phyloP scores from a whole-genome alignment of 2,888 invertebrate genomes.

The Phragmatobia fuliginosa region DNA sequence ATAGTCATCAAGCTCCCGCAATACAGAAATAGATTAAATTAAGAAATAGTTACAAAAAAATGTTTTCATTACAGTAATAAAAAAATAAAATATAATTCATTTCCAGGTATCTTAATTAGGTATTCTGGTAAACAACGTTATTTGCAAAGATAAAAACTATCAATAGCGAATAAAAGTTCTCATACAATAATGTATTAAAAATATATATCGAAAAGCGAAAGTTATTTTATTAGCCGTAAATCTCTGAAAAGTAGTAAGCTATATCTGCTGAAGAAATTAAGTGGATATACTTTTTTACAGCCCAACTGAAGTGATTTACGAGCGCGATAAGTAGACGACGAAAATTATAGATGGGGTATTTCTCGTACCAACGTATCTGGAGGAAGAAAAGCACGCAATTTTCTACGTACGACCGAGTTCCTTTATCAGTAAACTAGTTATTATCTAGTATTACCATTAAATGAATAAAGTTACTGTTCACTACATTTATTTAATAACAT shows the following conservation, averaged over 20 bases:
- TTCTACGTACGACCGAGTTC: not conserved
- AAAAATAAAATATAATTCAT: not conserved
- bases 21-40: too few species aligned
- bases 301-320: conserved; percentile 46
- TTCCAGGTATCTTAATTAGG: conserved; percentile 1
- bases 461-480: not conserved
- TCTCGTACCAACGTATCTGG: conserved; percentile 12
- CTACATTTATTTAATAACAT: not conserved
- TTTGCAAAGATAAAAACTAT: conserved; percentile 5
- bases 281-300: conserved; percentile 47
- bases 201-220: conserved; percentile 33
- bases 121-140: not conserved
- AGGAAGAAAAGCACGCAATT: conserved; percentile 2
- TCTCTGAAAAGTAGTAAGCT: conserved; percentile 44
- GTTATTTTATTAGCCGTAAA: conserved; percentile 52
- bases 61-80: too few species aligned
- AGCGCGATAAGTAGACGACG: conserved; percentile 42
- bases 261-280: conserved; percentile 42
- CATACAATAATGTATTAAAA: conserved; percentile 40
- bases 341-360: conserved; percentile 35
- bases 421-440: conserved; percentile 5
- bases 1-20: too few species aligned
- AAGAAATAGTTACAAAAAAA: too few species aligned
- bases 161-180: conserved; percentile 36
- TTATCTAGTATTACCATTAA: not conserved